These are phyloP conservation scores for Sebastes minor DNA, from an alignment of 2,797 vertebrate genomes.

Conservation along the genomic window DNA sequence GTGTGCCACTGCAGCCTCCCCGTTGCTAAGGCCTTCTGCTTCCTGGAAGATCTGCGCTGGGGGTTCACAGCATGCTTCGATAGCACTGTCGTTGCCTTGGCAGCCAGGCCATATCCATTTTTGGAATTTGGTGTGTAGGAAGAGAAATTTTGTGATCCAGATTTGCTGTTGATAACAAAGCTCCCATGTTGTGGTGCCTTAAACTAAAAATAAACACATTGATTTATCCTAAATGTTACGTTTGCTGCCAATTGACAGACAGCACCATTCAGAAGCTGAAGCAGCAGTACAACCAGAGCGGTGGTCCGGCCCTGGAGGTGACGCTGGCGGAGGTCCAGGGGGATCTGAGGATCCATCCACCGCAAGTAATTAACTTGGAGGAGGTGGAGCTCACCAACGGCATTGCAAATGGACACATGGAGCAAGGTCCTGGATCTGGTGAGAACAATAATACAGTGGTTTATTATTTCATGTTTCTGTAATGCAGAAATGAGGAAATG, in stretches of 20 bases:
- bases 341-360: slow-evolving; percentile 85
- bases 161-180: not conserved
- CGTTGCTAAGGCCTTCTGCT: slow-evolving; percentile 93
- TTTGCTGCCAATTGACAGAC: slow-evolving; percentile 76
- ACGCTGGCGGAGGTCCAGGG: slow-evolving; percentile 86
- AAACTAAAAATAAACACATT: not conserved
- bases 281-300: slow-evolving; percentile 86
- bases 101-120: slow-evolving; percentile 92
- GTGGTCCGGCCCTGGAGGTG: slow-evolving; percentile 75
- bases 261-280: slow-evolving; percentile 91
- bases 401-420: slow-evolving; percentile 81
- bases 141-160: not conserved
- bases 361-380: slow-evolving; percentile 85
- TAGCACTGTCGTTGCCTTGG: slow-evolving; percentile 82
- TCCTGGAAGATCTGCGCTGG: slow-evolving; percentile 94
- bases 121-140: slow-evolving; percentile 92
- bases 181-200: not conserved
- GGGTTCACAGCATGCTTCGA: slow-evolving; percentile 90
- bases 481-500: not conserved
- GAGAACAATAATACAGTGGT: not conserved
- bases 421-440: slow-evolving; percentile 84
- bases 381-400: slow-evolving; percentile 85
- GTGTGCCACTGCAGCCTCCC: slow-evolving; percentile 90
- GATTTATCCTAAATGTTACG: not conserved
- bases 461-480: not conserved